Evolutionary conservation across 2,888 invertebrate genomes (phyloP), one percentile per base, ranked within the genome.

Genomic region (Lasioglossum morio): DNA sequence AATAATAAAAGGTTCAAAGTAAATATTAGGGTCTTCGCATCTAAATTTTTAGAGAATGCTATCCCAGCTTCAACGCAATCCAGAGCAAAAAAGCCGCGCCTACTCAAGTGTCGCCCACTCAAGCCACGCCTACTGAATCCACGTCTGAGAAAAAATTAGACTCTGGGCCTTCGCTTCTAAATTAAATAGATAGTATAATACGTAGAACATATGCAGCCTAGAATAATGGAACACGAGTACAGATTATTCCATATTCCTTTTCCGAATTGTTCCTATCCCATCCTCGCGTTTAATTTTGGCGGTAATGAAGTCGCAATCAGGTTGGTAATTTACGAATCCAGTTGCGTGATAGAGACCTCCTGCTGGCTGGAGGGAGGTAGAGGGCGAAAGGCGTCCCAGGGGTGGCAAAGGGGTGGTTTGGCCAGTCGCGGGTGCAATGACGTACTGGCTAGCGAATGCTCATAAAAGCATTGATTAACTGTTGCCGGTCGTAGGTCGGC

Each of bases 391-490:
- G 81, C 82, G 84, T 87, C 66, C 70, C 75, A n/a, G 78, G 81
- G 84, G 80, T 82, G 80, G 83, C 53, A 76, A 57, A 37, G 79
- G 72, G 75, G 57, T n/a, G 79, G 82, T 80, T 81, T 57, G 88
- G 66, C 72, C 76, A 63, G 80, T 78, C 80, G 87, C 73, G 81
- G 81, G 78, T 78, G 84, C 85, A 80, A 90, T 83, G 88, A 86
- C 78, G 85, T 78, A 82, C 88, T 81, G 89, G 77, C 91, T 80
- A 90, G 91, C 92, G 90, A 93, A 93, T 92, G 92, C 92, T 94
- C 94, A 92, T 94, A 94, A 94, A 94, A 93, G 93, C 94, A 94
- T 94, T 93, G 94, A 94, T 94, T 94, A 94, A 94, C 94, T 91
- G 94, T 94, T 94, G 92, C 91, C 92, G 93, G 92, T 93, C 93